phyloP scores from a whole-genome alignment of 2,113 vertebrate genomes.

The Chlorocebus sabaeus region DNA sequence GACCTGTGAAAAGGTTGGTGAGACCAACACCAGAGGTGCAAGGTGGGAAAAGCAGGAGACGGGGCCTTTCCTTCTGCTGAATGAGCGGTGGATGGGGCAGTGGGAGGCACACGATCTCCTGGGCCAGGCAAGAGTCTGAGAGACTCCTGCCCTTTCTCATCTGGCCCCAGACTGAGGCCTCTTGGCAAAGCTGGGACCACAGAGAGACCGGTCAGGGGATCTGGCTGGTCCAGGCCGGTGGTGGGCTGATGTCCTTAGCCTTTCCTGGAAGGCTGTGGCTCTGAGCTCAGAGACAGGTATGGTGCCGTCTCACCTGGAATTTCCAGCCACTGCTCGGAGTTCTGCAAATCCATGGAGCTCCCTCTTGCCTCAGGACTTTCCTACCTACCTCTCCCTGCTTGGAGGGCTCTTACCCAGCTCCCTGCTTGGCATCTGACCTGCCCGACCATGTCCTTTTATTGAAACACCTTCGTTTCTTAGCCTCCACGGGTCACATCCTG shows the following conservation, averaged over 20 bases:
- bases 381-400: accelerated
- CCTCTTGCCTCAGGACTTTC: not conserved
- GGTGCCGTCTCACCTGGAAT: accelerated
- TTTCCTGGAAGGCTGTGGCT: not conserved
- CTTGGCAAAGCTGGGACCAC: not conserved
- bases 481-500: accelerated
- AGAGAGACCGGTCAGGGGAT: not conserved
- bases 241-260: not conserved
- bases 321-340: not conserved
- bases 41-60: not conserved
- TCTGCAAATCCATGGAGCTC: not conserved
- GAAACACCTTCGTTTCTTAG: not conserved
- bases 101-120: not conserved
- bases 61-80: not conserved
- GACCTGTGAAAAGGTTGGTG: not conserved
- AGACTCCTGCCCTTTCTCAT: not conserved
- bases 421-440: no score
- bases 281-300: not conserved
- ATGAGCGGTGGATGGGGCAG: not conserved
- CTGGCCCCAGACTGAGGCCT: not conserved
- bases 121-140: not conserved
- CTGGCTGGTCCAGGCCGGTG: not conserved
- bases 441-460: not conserved
- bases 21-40: not conserved
- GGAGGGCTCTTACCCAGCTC: accelerated